Evolutionary conservation across 1,140 invertebrate genomes (phyloP).

Genomic region (Pygmarrhopalites habei): DNA sequence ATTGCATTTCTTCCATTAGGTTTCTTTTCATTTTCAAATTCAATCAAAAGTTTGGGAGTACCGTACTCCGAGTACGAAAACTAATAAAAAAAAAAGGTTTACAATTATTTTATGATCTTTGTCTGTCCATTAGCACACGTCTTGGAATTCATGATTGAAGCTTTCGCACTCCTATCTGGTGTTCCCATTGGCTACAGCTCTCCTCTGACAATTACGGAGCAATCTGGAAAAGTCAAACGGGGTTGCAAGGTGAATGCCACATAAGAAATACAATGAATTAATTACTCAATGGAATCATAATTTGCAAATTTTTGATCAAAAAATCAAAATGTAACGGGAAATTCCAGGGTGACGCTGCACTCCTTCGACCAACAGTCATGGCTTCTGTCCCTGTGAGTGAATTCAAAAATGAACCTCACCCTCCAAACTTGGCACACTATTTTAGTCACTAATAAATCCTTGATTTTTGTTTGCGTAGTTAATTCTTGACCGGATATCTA

Average conservation of each 20-base stretch:
- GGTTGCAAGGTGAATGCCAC: slow-evolving; percentile 79
- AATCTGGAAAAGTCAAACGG: slow-evolving; percentile 88
- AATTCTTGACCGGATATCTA: slow-evolving; percentile 90
- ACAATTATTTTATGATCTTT: no score
- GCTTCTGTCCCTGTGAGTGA: slow-evolving; percentile 80
- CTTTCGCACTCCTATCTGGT: slow-evolving; percentile 43
- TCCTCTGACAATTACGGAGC: slow-evolving; percentile 88
- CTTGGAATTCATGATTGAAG: slow-evolving; percentile 70
- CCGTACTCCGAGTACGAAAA: no score
- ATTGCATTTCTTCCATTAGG: slow-evolving; percentile 93
- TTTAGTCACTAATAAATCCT: no score
- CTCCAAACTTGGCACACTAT: background rate
- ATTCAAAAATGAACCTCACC: background rate
- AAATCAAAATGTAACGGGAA: no score
- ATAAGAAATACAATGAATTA: no score
- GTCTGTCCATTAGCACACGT: slow-evolving; percentile 98
- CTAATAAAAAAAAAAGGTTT: no score
- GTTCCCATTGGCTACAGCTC: slow-evolving; percentile 93
- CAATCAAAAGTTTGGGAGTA: no score
- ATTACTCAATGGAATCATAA: no score
- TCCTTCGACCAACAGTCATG: slow-evolving; percentile 85
- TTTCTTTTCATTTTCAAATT: no score
- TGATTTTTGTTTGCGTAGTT: slow-evolving; percentile 59
- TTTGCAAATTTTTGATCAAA: no score
- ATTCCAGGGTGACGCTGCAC: slow-evolving; percentile 86